Evolutionary conservation across 2,113 vertebrate genomes (phyloP), one percentile per base, ranked within the genome.

Genomic region (Chamaetylas fuelleborni): DNA sequence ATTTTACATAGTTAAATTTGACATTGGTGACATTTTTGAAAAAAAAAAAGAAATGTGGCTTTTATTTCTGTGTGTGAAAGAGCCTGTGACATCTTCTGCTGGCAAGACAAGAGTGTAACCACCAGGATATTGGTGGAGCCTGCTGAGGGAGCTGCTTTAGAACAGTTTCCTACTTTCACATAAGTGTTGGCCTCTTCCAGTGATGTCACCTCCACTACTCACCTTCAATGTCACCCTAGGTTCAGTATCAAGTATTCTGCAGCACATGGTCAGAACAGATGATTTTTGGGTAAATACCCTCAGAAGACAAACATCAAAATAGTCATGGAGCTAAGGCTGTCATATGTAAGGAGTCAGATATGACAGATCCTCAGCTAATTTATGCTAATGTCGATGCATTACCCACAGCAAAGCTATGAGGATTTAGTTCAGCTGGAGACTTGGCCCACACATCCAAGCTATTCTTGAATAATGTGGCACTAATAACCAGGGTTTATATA

Each of bases 81-180:
- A 73, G 28, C 15, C 22, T 78, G 31, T 67, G 60, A 11, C 22
- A 9, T 74, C 13, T 19, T 45, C 51, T 93, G 14, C 56, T 31
- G 56, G 43, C 0, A 1, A 47, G 43, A 20, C 4, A 2, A 2
- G 31, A 73, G 25, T 2, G 1, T 15, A 50, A 4, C 2, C 50
- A 33, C 29, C 42, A 28, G 66, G 43, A 26, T 50, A 7, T 7
- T 72, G 34, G 42, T 24, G n/a, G 36, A 62, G 42, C 28, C 57
- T 48, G 51, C 70, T 34, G 25, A 53, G 38, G n/a, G 9, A 65
- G 2, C 48, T 78, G 58, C 50, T 61, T 65, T 56, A 42, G 47
- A 83, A 18, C 9, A 19, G 9, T 56, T 56, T 81, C 18, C 54
- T 70, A 3, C 71, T 53, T 25, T 64, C 16, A 7, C 5, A 1